Percentiles rank a stretch among this genome's conserved stretches.
phyloP scores from a whole-genome alignment of 2,797 vertebrate genomes.

The Lepilemur septentrionalis region DNA sequence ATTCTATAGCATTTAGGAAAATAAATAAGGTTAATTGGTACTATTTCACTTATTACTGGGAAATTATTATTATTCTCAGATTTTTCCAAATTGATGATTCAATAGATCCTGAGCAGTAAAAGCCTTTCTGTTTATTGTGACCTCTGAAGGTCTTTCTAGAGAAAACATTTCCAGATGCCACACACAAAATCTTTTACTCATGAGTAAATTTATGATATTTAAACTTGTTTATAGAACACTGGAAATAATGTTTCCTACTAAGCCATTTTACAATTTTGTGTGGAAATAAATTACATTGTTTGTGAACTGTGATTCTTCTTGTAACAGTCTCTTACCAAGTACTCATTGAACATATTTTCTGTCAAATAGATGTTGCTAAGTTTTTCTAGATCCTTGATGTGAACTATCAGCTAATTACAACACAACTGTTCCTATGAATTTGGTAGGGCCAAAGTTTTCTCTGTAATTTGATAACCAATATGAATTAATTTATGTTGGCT shows the following conservation, averaged over 20 bases:
- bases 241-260: background rate
- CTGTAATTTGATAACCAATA: background rate
- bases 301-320: constrained; percentile 1
- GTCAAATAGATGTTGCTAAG: background rate
- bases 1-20: background rate
- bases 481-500: constrained; percentile 37
- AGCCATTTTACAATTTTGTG: background rate
- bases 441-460: background rate
- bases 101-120: background rate
- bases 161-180: background rate
- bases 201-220: background rate
- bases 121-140: background rate
- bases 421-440: background rate
- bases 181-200: background rate
- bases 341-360: background rate
- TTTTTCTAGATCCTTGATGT: constrained; percentile 13
- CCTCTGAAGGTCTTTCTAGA: background rate
- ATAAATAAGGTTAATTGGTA: background rate
- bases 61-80: background rate
- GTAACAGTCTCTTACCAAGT: background rate
- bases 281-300: background rate
- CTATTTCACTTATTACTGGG: background rate
- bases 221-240: background rate
- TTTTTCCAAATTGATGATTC: constrained; percentile 24
- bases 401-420: background rate